These are phyloP conservation scores for Acrossocheilus fasciatus DNA, from an alignment of 2,797 vertebrate genomes.

Conservation along the genomic window DNA sequence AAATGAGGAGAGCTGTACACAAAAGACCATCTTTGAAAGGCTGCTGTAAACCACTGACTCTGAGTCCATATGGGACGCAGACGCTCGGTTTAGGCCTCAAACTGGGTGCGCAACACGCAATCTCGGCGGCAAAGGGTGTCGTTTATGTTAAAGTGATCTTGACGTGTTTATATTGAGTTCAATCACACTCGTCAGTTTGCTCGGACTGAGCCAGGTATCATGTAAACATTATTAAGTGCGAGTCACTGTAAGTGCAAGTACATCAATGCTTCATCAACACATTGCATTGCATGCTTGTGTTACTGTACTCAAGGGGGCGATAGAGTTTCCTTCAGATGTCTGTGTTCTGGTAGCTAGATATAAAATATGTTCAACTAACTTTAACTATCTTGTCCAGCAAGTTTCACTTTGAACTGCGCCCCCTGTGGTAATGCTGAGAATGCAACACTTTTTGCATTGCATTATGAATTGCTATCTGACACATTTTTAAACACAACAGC, in stretches of 20 bases:
- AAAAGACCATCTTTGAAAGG: slow-evolving; percentile 75
- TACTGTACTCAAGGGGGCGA: slow-evolving; percentile 4
- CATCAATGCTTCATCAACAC: background rate
- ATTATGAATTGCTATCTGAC: background rate
- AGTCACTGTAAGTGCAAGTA: background rate
- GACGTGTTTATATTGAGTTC: background rate
- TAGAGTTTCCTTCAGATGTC: background rate
- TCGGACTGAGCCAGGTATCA: background rate
- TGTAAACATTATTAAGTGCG: background rate
- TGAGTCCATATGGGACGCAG: slow-evolving; percentile 70
- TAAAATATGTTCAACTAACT: background rate
- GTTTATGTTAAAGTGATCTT: background rate
- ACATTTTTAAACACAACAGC: background rate
- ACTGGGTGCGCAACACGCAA: background rate
- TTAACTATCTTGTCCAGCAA: background rate
- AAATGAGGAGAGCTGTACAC: slow-evolving; percentile 76
- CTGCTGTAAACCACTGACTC: slow-evolving; percentile 71
- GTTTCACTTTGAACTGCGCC: background rate
- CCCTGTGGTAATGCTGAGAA: background rate
- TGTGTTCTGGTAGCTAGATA: background rate
- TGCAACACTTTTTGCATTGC: background rate
- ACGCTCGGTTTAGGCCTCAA: background rate
- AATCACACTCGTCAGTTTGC: background rate
- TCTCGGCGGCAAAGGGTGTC: background rate
- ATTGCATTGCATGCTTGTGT: background rate